Evolutionary conservation across 2,888 invertebrate genomes (phyloP), one percentile per base, ranked within the genome.

Genomic region (Heliconius charithonia): DNA sequence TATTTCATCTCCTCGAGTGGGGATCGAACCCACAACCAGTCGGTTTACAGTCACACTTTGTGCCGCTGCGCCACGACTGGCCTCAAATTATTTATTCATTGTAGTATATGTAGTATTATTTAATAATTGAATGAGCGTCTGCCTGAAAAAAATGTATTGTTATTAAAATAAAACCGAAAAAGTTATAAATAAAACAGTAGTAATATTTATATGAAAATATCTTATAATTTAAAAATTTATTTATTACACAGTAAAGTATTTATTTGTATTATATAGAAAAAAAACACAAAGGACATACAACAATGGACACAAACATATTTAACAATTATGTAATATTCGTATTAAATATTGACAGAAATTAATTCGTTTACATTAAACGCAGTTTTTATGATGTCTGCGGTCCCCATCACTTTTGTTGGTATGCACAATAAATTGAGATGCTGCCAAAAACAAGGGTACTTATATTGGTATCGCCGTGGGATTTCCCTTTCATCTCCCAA

Each of bases 401-500:
- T 7, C 41, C 56, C 51, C 27, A 65, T 65, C 67, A 73, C 51
- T 56, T 78, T 72, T 66, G 56, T 66, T n/a, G 45, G 74, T 45
- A 74, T 83, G 81, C 73, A 70, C 74, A 56, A 69, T 70, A 76
- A 69, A 73, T 79, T 78, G 67, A 78, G 77, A 81, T 75, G 56
- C 69, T 78, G 70, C 71, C 72, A 79, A 82, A 82, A 83, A 81
- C 76, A 77, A 76, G 73, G 75, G 80, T 77, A 84, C 81, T 84
- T 82, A 81, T 75, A 74, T 82, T 71, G 80, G 79, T 78, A 80
- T 83, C 80, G 77, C 82, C 80, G 83, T 85, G 87, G 88, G 87
- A 85, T 88, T 89, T 89, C 89, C 88, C 88, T 90, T 88, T 88
- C 87, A 87, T 86, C 84, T 87, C 88, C 88, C 56, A 87, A 87